Conservation (phyloP, 2,797 vertebrate genomes). For the Erethizon dorsatum region DNA sequence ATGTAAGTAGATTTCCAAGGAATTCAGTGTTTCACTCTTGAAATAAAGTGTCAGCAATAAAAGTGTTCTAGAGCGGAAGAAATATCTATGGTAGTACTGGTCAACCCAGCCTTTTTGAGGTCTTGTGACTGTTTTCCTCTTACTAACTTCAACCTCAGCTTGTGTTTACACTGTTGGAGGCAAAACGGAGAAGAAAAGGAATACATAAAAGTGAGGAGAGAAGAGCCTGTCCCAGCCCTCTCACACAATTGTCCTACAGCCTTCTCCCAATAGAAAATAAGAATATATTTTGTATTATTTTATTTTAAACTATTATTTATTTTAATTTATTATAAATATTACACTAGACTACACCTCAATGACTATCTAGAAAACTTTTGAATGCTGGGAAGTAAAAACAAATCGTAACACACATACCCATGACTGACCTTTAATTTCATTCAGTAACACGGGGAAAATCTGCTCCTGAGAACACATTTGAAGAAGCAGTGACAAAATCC, state of each 20-base stretch:
- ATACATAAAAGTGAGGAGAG: not conserved
- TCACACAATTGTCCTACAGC: accelerated
- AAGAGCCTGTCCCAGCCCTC: accelerated
- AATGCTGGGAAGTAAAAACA: not conserved
- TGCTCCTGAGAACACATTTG: not conserved
- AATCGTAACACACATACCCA: accelerated
- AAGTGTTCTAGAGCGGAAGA: not conserved
- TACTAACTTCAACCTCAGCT: not conserved
- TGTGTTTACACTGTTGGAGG: not conserved
- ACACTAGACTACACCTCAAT: not conserved
- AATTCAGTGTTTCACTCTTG: not conserved
- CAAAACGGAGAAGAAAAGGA: not conserved
- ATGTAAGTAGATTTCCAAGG: slow-evolving; percentile 9
- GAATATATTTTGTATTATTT: not conserved
- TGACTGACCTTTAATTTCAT: not conserved
- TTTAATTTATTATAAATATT: not conserved
- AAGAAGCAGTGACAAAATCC: not conserved
- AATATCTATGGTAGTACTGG: not conserved
- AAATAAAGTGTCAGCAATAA: not conserved
- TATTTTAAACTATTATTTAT: not conserved
- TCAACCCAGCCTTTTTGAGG: not conserved
- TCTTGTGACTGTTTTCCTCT: not conserved
- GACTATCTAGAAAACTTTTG: not conserved
- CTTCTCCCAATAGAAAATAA: not conserved
- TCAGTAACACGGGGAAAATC: not conserved